Base-by-base conservation (phyloP, 2,888 invertebrate genomes). In the Hypolimnas misippus region DNA sequence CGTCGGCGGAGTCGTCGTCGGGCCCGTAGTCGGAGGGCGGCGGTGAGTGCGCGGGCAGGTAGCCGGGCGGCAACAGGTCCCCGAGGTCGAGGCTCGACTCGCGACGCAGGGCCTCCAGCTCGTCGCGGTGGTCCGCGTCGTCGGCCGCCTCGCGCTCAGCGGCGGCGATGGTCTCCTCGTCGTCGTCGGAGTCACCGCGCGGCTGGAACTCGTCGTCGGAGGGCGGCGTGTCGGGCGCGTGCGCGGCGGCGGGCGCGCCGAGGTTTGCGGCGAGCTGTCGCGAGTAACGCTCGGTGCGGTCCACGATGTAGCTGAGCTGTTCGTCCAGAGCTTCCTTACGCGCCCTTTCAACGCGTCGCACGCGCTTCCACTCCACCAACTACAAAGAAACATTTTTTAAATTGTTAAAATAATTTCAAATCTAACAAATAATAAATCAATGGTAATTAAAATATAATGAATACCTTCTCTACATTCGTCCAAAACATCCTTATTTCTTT, bases 231-330 rank as follows among this genome's bases (percentile, higher is more conserved):
- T 68, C 72, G 61, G 71, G 69, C 73, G 67, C 66, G 68, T 73
- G 53, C 62, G 62, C 21, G 54, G 63, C 54, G 69, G 95, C 67
- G 59, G 71, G 66, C 59, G 73, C 70, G 63, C 67, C 72, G 93
- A 97, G 95, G 70, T 96, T 96, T 86, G 97, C 97, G 3, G 97
- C 97, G 63, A 98, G 90, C 89, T 97, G 95, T 29, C 96, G 96
- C 35, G 98, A 98, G 93, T 98, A 99, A 81, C 98, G 98, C 87
- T 99, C 99, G 0, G 99, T 99, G 89, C 98, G 98, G 87, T 98
- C 99, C 63, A 99, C 99, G 80, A 99, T 98, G 84, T 98, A 98
- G 86, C 97, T 97, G 65, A 99, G 93, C 88, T 99, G 99, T 79
- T 98, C 96, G 93, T 99, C 99, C 62, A 99, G 92, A 0, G 98